phyloP scores from a whole-genome alignment of 2,113 vertebrate species.

The Pundamilia nyererei region DNA sequence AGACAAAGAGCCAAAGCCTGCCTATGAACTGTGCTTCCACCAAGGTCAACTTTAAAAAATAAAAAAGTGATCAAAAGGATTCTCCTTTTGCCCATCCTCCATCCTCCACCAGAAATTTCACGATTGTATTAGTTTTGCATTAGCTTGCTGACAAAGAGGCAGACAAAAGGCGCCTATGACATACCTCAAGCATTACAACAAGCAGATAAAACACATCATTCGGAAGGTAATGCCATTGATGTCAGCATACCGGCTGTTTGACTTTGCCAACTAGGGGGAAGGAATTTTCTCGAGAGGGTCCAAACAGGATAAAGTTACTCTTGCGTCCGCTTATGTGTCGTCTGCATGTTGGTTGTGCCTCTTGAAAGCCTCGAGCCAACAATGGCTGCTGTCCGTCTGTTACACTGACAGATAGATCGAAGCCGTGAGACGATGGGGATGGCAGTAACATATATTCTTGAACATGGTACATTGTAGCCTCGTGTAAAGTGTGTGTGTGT shows the following conservation, averaged over 20 bases:
- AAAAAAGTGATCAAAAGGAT: neutral
- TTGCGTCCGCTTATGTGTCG: neutral
- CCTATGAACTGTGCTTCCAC: neutral
- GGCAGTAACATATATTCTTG: constrained; percentile 55
- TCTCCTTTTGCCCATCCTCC: neutral
- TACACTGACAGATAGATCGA: constrained; percentile 15
- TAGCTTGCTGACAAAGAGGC: neutral
- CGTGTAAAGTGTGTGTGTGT: constrained; percentile 7
- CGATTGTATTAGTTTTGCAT: neutral
- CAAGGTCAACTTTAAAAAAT: fast-evolving
- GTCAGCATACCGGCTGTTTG: neutral
- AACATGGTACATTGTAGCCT: constrained; percentile 29
- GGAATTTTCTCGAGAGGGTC: neutral
- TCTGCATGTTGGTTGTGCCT: constrained; percentile 16
- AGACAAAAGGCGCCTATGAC: neutral
- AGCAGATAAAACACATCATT: neutral
- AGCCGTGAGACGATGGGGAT: constrained; percentile 5
- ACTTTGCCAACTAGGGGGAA: neutral
- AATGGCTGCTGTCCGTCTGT: constrained; percentile 42
- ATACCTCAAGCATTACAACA: neutral
- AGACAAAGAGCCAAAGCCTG: neutral
- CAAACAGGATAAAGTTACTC: constrained; percentile 21
- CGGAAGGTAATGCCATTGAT: neutral
- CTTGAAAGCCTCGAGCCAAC: constrained; percentile 28
- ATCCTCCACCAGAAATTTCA: neutral